Percentiles rank a stretch among this genome's conserved stretches.
phyloP scores from a whole-genome alignment of 1,140 invertebrate genomes.

The Pemphigus obesinymphae region DNA sequence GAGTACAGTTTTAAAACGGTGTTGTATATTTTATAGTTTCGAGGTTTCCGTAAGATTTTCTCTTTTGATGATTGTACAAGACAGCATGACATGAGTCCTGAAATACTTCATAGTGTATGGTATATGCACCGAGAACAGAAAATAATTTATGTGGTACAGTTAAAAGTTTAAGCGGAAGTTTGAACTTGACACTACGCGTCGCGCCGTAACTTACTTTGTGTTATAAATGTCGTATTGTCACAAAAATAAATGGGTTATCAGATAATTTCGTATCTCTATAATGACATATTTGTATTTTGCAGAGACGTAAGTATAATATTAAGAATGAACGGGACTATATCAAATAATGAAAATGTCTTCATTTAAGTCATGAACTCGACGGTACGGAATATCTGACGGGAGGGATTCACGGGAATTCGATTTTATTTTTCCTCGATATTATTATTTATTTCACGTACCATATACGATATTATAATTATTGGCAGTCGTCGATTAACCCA shows the following conservation, averaged over 20 bases:
- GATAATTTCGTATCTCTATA: too few species aligned
- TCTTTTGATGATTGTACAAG: background rate
- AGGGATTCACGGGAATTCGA: too few species aligned
- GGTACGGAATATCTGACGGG: too few species aligned
- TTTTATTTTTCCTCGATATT: too few species aligned
- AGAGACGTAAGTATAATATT: too few species aligned
- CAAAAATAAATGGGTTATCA: background rate
- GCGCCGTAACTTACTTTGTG: background rate
- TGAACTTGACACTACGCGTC: background rate
- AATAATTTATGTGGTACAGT: background rate
- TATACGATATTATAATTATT: too few species aligned
- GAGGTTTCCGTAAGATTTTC: background rate
- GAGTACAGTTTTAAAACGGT: background rate
- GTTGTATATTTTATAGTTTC: background rate
- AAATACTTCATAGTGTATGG: background rate
- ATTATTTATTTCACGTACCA: too few species aligned
- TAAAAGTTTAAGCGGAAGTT: slow-evolving; percentile 7
- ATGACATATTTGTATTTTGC: too few species aligned
- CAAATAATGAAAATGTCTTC: too few species aligned
- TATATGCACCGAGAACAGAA: background rate
- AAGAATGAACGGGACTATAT: too few species aligned
- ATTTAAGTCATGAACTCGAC: too few species aligned
- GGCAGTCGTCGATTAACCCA: too few species aligned
- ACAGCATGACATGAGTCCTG: background rate
- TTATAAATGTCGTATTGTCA: background rate